Evolutionary conservation across 1,140 invertebrate species (phyloP), one percentile per base, ranked within the genome.

Genomic region (Pomacea maculata): DNA sequence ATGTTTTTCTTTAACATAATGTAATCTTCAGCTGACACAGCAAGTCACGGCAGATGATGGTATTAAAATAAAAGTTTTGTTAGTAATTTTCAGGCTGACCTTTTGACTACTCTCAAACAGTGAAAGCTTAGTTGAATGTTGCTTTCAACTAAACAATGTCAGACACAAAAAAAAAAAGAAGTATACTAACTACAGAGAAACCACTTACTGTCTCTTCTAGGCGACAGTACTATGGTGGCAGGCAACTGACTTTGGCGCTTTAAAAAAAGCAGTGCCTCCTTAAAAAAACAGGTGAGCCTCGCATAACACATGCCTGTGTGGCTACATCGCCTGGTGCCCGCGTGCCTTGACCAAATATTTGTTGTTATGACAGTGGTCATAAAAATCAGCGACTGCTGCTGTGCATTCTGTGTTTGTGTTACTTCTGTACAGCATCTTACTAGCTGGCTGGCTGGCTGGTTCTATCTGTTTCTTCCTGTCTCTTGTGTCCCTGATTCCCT

Each of bases 211-310:
- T 70, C 12, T 70, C 21, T 70, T 70, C 29, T 70, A 70, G 67
- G 67, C 67, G 67, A 70, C 10, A 70, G 21, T n/a, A 34, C 67
- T 70, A 70, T 70, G 67, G 67, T 70, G 67, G 67, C 67, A 70
- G 67, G 67, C 67, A 70, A 70, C 67, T 70, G 67, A 70, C n/a
- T 25, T n/a, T 25, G 67, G 29, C 6, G 29, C n/a, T 34, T 34
- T 12, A n/a, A n/a, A n/a, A 11, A 25, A 70, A n/a, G 29, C 21
- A 70, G 29, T 70, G 67, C 67, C 67, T 70, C 67, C 57, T 15
- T 70, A 11, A 70, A 34, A 70, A 45, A 45, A 45, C 34, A 70
- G 67, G 67, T 70, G 67, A 70, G 67, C 67, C n/a, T 70, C n/a
- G n/a, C n/a, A 12, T 70, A 11, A 70, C 29, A 21, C 11, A 21